Conservation (phyloP, 2,113 vertebrate species). For the Amblyornis subalaris region DNA sequence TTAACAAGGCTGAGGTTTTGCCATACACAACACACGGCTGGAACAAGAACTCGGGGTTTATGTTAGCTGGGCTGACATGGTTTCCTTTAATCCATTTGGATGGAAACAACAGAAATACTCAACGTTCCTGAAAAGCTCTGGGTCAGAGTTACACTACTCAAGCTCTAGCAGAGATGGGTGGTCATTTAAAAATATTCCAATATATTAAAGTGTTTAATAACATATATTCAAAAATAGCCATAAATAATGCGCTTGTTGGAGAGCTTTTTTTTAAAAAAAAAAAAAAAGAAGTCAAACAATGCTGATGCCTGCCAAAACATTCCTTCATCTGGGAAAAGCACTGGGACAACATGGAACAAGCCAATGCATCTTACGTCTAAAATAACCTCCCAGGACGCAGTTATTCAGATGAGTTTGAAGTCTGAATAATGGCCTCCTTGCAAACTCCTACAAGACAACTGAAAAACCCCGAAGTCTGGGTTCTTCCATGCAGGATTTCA, state of each 20-base stretch:
- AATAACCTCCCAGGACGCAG: background rate
- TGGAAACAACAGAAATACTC: background rate
- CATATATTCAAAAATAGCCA: background rate
- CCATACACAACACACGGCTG: background rate
- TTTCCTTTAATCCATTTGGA: background rate
- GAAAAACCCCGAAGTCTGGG: background rate
- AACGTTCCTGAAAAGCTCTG: background rate
- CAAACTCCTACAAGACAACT: background rate
- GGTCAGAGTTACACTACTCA: background rate
- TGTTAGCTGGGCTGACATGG: background rate
- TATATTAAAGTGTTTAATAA: conserved; percentile 2
- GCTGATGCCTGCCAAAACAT: conserved; percentile 11
- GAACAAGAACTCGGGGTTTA: background rate
- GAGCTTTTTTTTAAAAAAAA: background rate
- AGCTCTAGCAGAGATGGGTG: background rate
- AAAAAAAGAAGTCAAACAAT: background rate
- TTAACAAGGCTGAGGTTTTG: background rate
- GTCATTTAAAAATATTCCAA: background rate
- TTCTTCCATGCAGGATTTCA: fast-evolving
- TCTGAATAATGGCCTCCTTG: background rate
- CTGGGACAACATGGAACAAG: background rate
- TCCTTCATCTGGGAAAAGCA: conserved; percentile 22
- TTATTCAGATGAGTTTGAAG: fast-evolving
- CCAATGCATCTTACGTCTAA: background rate
- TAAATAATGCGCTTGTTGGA: background rate